These are phyloP conservation scores for Dendrolimus punctatus DNA, from an alignment of 1,140 invertebrate genomes.

Conservation along the genomic window DNA sequence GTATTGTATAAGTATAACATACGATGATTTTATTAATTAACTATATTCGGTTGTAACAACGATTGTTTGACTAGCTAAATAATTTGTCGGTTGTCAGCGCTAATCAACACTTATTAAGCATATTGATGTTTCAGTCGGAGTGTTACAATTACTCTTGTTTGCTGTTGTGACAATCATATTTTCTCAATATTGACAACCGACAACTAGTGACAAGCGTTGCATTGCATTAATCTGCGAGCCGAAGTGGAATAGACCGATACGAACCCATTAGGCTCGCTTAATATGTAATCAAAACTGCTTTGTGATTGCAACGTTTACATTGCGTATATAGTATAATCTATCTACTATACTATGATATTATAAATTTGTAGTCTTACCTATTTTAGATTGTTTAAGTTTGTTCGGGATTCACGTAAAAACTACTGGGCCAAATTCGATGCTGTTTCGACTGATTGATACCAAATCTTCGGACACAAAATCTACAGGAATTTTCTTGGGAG, in stretches of 20 bases:
- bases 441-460: too few relatives aligned
- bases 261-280: conserved; percentile 1
- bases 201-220: conserved; percentile 3
- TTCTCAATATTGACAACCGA: conserved; percentile 13
- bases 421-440: too few relatives aligned
- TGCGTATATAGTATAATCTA: too few relatives aligned
- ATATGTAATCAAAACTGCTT: conserved; percentile 4
- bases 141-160: conserved; percentile 50
- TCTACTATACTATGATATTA: too few relatives aligned
- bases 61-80: conserved; percentile 14
- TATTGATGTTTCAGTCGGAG: conserved; percentile 42
- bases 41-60: conserved; percentile 21
- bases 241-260: conserved; percentile 1
- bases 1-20: conserved; percentile 5
- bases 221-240: conserved; percentile 3
- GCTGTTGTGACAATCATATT: conserved; percentile 30
- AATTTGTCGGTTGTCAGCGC: conserved; percentile 24
- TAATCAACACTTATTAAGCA: conserved; percentile 55
- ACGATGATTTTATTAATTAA: conserved; percentile 2
- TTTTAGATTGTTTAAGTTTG: too few relatives aligned
- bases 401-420: too few relatives aligned
- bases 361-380: too few relatives aligned
- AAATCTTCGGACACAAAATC: too few relatives aligned
- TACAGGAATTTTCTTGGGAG: too few relatives aligned
- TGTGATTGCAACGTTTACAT: background rate